Base-by-base conservation (phyloP, 2,797 vertebrate genomes). In the Cottoperca gobio region DNA sequence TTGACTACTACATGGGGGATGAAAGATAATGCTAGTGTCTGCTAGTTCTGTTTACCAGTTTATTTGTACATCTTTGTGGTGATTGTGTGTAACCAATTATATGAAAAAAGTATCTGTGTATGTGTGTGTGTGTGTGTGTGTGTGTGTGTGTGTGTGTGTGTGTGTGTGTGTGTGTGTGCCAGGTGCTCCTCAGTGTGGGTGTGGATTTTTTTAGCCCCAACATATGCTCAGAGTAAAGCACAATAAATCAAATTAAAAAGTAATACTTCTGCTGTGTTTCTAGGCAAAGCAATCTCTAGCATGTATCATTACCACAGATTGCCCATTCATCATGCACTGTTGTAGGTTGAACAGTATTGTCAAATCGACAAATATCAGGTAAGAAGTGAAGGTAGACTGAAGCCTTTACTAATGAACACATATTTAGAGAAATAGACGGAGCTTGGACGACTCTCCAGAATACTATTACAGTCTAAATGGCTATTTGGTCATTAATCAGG, bases 241-340 rank as follows among this genome's bases (percentile, higher is more conserved):
- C 77, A 88, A 94, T 94, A 92, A 93, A 95, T 95, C 92, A 93
- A 90, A 94, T 94, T 91, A 92, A 94, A 93, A 92, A 88, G 84
- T 88, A 90, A 92, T 91, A 90, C 54, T 81, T 89, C 68, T 86
- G 75, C 83, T 78, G 83, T 81, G 81, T 90, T 92, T 78, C 83
- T 83, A 77, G 86, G 84, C 84, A 91, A 87, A 91, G 88, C 83
- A 88, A 88, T 89, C 90, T 84, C 61, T 49, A 81, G 73, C 83
- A 87, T 89, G 88, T 89, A 86, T 92, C 89, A 88, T 89, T 76
- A 82, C 63, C 50, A 68, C 83, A 81, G 80, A 79, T 70, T 75
- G 84, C 46, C 76, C 85, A 91, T 94, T 93, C 78, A 93, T 95
- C 91, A 93, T 74, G 81, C 69, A 40, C 75, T 49, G 79, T 72